These are phyloP conservation scores for Phoeniculus purpureus DNA, from an alignment of 2,797 vertebrate genomes.

Conservation along the genomic window DNA sequence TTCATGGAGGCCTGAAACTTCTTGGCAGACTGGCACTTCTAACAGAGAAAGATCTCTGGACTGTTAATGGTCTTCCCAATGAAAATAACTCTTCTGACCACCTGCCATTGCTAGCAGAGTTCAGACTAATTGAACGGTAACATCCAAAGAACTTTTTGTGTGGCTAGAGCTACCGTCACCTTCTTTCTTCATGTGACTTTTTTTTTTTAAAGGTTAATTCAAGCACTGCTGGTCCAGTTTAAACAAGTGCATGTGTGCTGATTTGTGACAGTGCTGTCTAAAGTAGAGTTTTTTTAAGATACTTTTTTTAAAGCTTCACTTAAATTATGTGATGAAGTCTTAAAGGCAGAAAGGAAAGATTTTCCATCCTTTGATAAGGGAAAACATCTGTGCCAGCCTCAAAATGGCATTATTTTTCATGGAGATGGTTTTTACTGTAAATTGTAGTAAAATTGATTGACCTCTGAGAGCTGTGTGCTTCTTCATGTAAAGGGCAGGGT, in stretches of 20 bases:
- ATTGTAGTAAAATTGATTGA: constrained; percentile 59
- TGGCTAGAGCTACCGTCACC: background rate
- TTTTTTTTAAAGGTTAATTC: constrained; percentile 25
- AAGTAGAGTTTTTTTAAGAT: constrained; percentile 52
- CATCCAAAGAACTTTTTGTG: constrained; percentile 1
- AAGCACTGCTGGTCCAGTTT: constrained; percentile 47
- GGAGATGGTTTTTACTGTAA: constrained; percentile 72
- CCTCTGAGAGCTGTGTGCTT: constrained; percentile 47
- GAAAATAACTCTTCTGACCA: constrained; percentile 91
- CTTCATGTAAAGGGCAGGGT: background rate
- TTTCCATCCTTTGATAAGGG: constrained; percentile 71
- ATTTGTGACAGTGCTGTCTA: constrained; percentile 28
- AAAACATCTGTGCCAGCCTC: constrained; percentile 64
- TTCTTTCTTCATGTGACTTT: background rate
- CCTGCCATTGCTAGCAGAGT: constrained; percentile 88
- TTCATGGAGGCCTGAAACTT: constrained; percentile 84
- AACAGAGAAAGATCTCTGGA: constrained; percentile 85
- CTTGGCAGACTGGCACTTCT: constrained; percentile 88
- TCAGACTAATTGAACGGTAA: constrained; percentile 82
- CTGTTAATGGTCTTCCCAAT: constrained; percentile 89
- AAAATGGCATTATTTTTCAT: constrained; percentile 71
- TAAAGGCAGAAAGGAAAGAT: constrained; percentile 37
- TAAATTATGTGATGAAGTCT: constrained; percentile 23
- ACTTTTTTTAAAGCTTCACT: background rate
- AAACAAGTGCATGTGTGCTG: constrained; percentile 37